Conservation (phyloP, 2,113 vertebrate genomes). For the Ahaetulla prasina region DNA sequence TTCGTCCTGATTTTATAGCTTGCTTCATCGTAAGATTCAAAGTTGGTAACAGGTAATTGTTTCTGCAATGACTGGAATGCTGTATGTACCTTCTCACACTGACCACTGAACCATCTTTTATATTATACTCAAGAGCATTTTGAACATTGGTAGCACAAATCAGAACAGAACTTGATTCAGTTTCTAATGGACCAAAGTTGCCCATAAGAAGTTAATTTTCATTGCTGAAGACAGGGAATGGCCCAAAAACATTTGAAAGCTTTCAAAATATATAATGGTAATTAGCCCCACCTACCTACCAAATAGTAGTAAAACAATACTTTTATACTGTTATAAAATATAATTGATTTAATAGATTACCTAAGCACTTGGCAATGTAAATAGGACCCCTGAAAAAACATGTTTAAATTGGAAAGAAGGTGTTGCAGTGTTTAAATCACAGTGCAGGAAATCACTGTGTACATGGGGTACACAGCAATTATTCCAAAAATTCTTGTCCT, state of each 20-base stretch:
- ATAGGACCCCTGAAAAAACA: not conserved
- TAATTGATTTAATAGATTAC: not conserved
- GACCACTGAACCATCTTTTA: not conserved
- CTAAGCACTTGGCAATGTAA: not conserved
- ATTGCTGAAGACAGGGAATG: not conserved
- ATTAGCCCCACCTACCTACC: not conserved
- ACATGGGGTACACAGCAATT: not conserved
- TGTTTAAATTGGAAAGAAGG: not conserved
- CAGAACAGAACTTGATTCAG: not conserved
- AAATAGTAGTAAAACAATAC: not conserved
- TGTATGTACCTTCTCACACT: not conserved
- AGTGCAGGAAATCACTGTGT: not conserved
- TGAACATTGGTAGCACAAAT: not conserved
- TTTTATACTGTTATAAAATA: not conserved
- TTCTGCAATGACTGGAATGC: not conserved
- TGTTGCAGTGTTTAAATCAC: not conserved
- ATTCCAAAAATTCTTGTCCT: not conserved
- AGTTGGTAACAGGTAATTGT: too few relatives aligned
- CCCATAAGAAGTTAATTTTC: not conserved
- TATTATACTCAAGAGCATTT: not conserved
- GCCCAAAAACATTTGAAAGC: not conserved
- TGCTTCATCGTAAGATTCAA: not conserved
- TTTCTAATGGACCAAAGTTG: not conserved
- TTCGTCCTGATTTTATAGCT: not conserved
- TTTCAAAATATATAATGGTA: not conserved